Conservation (phyloP, 2,113 vertebrate species). For the Pangasianodon gigas region DNA sequence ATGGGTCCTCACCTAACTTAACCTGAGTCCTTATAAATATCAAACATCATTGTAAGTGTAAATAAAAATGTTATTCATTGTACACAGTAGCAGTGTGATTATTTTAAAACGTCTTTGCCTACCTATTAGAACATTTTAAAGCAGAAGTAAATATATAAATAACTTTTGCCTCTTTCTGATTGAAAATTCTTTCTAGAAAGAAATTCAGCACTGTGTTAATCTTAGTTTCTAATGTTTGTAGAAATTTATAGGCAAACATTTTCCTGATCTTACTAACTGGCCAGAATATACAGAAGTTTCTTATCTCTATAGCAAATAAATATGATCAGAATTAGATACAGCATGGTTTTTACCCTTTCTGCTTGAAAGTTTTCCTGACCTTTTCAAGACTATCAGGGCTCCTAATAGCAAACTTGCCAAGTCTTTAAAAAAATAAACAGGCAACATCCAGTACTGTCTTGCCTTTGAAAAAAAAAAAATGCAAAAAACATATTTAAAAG, state of each 20-base stretch:
- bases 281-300: not conserved
- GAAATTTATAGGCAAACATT: not conserved
- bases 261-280: not conserved
- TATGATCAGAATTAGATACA: not conserved
- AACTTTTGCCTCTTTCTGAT: too few species aligned
- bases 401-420: not conserved
- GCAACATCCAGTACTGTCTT: not conserved
- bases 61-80: constrained; percentile 48
- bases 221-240: too few species aligned
- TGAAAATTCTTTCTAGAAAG: not conserved
- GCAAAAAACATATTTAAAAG: not conserved
- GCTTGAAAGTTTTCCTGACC: too few species aligned
- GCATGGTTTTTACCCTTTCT: not conserved
- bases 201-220: not conserved
- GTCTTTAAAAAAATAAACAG: not conserved
- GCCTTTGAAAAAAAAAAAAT: not conserved
- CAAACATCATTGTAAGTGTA: constrained; percentile 40
- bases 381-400: too few species aligned
- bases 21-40: constrained; percentile 47
- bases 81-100: constrained; percentile 21
- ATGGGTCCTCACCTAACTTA: constrained; percentile 46
- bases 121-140: too few species aligned
- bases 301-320: not conserved
- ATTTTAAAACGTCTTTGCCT: not conserved
- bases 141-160: not conserved